phyloP scores from a whole-genome alignment of 2,888 invertebrate species.

The Lymantria dispar region DNA sequence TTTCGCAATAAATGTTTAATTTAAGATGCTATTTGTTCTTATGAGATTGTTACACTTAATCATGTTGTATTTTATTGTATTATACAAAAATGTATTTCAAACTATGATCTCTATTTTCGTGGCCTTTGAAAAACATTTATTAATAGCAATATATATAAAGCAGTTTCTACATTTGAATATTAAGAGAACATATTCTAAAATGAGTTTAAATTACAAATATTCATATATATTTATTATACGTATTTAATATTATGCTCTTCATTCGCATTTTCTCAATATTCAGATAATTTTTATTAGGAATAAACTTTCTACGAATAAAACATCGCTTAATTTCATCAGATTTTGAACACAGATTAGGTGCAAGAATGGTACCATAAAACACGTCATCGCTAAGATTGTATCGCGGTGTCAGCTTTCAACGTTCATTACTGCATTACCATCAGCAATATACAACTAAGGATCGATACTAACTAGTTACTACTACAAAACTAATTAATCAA shows the following conservation, averaged over 20 bases:
- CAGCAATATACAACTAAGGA: slow-evolving; percentile 6
- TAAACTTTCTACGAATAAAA: not conserved
- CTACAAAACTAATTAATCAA: slow-evolving; percentile 22
- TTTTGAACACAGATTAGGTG: not conserved
- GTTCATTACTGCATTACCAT: slow-evolving; percentile 13
- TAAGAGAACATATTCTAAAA: no score
- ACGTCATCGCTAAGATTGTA: slow-evolving; percentile 21
- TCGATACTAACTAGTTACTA: slow-evolving; percentile 18
- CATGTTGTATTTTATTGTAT: no score
- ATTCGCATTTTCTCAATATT: no score
- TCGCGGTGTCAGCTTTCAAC: slow-evolving; percentile 24
- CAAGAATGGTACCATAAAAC: slow-evolving; percentile 5
- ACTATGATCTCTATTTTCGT: no score
- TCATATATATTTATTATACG: no score
- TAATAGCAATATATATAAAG: no score
- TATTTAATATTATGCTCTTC: no score
- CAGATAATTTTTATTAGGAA: no score
- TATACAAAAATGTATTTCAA: no score
- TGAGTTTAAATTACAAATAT: no score
- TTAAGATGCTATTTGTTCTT: slow-evolving; percentile 34
- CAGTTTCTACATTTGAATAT: no score
- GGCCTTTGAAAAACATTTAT: no score
- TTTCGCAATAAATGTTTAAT: slow-evolving; percentile 74
- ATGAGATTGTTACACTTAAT: slow-evolving; percentile 1
- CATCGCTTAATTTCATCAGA: not conserved